Conservation (phyloP, 1,140 invertebrate genomes). For the Portunus trituberculatus region DNA sequence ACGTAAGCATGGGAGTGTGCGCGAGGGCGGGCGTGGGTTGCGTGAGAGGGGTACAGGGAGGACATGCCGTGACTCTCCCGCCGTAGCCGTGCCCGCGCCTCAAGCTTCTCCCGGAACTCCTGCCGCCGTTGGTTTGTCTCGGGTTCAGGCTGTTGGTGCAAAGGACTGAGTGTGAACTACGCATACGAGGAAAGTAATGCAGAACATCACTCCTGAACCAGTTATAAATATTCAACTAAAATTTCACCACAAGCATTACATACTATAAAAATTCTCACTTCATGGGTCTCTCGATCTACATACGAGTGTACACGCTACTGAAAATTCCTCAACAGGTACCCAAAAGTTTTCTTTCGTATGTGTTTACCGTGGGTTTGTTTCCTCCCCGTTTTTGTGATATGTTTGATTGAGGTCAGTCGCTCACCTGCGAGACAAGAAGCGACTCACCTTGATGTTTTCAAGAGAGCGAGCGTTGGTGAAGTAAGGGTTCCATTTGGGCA, state of each 20-base stretch:
- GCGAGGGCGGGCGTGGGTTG: background rate
- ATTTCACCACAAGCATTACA: background rate
- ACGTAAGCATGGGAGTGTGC: slow-evolving; percentile 3
- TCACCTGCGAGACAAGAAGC: no score
- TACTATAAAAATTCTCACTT: background rate
- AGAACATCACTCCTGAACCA: background rate
- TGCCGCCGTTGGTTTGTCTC: slow-evolving; percentile 52
- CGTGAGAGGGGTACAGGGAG: slow-evolving; percentile 69
- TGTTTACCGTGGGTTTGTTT: background rate
- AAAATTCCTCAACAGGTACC: no score
- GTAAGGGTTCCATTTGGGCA: slow-evolving; percentile 66
- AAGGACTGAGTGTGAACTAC: background rate
- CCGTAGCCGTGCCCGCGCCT: slow-evolving; percentile 62
- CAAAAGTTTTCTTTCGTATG: no score
- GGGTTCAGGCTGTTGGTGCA: background rate
- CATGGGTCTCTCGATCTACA: no score
- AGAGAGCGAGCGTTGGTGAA: slow-evolving; percentile 65
- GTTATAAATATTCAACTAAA: no score
- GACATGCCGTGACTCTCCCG: slow-evolving; percentile 73
- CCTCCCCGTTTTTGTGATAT: background rate
- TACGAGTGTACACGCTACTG: no score
- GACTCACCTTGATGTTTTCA: slow-evolving; percentile 54
- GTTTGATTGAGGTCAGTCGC: no score
- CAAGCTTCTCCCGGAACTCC: slow-evolving; percentile 76
- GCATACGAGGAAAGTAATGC: background rate